Conservation (phyloP, 1,140 invertebrate species). For the Calycopis cecrops region DNA sequence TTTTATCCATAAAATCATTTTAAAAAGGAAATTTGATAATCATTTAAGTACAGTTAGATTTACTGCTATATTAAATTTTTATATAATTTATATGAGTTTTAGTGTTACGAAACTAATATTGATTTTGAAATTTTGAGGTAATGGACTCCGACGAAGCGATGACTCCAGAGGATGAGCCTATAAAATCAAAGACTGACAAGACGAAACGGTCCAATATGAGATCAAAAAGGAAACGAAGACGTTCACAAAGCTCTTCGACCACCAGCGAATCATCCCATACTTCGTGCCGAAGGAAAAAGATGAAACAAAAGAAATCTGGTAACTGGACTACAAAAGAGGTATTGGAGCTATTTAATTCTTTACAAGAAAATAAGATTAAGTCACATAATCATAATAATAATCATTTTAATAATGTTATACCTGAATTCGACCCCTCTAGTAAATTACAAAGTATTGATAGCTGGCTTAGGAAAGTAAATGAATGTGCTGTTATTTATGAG, state of each 20-base stretch:
- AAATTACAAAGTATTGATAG: slow-evolving; percentile 15
- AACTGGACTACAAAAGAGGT: neutral
- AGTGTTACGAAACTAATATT: too few species aligned
- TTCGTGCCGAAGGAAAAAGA: neutral
- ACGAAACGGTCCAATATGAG: neutral
- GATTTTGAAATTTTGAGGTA: neutral
- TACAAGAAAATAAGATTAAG: neutral
- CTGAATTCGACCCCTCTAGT: slow-evolving; percentile 17
- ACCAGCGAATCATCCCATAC: neutral
- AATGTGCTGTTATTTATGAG: slow-evolving; percentile 19
- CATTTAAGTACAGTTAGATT: too few species aligned
- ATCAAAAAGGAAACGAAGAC: neutral
- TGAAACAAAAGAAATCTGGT: neutral
- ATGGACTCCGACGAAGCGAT: neutral
- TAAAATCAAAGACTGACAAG: neutral
- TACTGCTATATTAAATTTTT: too few species aligned
- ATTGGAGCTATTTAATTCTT: neutral
- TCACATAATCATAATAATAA: slow-evolving; percentile 11
- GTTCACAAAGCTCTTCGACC: neutral
- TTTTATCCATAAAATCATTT: too few species aligned
- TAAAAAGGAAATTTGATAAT: too few species aligned
- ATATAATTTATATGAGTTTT: too few species aligned
- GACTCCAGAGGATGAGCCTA: slow-evolving; percentile 1
- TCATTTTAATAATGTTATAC: slow-evolving; percentile 18
- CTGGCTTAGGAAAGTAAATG: slow-evolving; percentile 21